These are phyloP conservation scores for Corythornis leucogaster DNA, from an alignment of 2,797 vertebrate species.

Conservation along the genomic window DNA sequence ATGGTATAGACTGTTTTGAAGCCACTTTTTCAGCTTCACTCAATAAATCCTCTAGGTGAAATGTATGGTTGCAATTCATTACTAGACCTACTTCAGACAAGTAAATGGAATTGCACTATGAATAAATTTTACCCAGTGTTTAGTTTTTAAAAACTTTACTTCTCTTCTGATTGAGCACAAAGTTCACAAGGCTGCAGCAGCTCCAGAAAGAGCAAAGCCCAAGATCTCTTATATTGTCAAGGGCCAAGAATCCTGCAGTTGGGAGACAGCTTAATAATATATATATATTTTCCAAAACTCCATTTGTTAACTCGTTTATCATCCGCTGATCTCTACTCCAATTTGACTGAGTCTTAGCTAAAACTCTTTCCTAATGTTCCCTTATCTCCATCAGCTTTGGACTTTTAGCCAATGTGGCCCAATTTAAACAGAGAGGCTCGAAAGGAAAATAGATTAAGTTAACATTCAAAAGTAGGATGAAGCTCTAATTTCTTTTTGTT, in stretches of 20 bases:
- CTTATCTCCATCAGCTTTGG: slow-evolving; percentile 17
- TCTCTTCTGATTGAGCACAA: not conserved
- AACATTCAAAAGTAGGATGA: slow-evolving; percentile 2
- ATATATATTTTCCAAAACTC: not conserved
- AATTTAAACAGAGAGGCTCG: slow-evolving; percentile 15
- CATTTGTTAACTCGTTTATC: slow-evolving; percentile 22
- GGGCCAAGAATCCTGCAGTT: not conserved
- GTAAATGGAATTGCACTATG: not conserved
- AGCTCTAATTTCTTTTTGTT: slow-evolving; percentile 17
- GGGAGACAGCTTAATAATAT: not conserved
- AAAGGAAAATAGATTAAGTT: slow-evolving; percentile 47
- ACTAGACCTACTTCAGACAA: not conserved
- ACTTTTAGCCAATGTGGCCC: not conserved
- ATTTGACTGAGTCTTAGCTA: not conserved
- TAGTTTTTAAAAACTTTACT: not conserved
- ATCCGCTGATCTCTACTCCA: not conserved
- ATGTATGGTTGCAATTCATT: not conserved
- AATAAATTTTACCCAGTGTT: not conserved
- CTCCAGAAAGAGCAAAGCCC: not conserved
- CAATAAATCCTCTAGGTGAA: not conserved
- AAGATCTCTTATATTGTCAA: not conserved
- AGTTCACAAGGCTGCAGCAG: not conserved
- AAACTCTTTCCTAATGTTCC: slow-evolving; percentile 10
- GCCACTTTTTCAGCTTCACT: not conserved
- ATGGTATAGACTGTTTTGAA: not conserved